A percentile compares a stretch with the other conserved stretches of the same genome.
phyloP scores from a whole-genome alignment of 2,797 vertebrate species.

The Apogon talboti region DNA sequence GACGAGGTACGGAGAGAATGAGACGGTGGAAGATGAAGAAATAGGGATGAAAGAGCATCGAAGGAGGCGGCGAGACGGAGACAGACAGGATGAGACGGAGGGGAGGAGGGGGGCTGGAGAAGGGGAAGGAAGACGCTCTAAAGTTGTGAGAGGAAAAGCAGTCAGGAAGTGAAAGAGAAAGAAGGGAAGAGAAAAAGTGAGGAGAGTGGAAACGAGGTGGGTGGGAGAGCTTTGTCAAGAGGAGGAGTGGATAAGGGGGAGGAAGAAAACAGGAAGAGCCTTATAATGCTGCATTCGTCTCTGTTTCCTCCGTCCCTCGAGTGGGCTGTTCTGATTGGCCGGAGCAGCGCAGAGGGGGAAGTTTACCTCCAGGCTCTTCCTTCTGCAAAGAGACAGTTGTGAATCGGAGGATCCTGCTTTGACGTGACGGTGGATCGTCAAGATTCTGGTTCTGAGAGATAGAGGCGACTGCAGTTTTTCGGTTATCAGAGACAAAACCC shows the following conservation, averaged over 20 bases:
- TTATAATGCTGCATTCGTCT: conserved; percentile 72
- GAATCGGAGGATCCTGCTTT: conserved; percentile 46
- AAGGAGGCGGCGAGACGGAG: conserved; percentile 11
- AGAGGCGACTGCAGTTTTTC: no score
- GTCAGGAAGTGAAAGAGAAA: conserved; percentile 79
- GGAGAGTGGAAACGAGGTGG: conserved; percentile 57
- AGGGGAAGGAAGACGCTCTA: conserved; percentile 71
- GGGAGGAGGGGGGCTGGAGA: conserved; percentile 24
- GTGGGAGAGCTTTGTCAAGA: conserved; percentile 34
- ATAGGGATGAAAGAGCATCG: conserved; percentile 22
- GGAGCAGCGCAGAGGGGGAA: not conserved
- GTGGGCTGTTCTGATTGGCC: conserved; percentile 65
- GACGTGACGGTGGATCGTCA: not conserved
- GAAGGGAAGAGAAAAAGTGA: conserved; percentile 75
- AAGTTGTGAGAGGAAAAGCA: conserved; percentile 68
- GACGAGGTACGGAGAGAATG: conserved; percentile 26
- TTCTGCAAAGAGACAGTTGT: conserved; percentile 55
- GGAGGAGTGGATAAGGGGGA: conserved; percentile 49
- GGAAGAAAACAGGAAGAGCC: conserved; percentile 81
- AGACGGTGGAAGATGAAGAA: conserved; percentile 44
- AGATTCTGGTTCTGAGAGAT: not conserved
- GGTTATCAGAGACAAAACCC: no score
- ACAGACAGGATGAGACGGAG: conserved; percentile 64
- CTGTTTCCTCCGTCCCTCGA: conserved; percentile 77
- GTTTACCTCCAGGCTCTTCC: conserved; percentile 49